Base-by-base conservation (phyloP, 2,797 vertebrate genomes). In the Vespertilio murinus region DNA sequence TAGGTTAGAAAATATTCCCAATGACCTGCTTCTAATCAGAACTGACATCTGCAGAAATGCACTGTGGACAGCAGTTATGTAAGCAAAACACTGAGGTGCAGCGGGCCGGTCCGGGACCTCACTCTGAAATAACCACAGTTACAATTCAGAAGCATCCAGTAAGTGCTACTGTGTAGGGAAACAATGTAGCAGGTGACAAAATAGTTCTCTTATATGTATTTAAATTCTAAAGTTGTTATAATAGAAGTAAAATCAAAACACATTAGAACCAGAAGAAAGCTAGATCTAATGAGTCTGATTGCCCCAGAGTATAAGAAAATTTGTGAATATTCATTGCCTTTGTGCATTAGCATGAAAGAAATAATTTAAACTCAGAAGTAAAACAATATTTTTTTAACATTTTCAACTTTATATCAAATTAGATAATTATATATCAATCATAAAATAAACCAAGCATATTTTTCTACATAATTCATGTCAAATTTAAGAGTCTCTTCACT, bases 401-500 rank as follows among this genome's bases (percentile, higher is more conserved):
- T 84, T 91, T 91, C 11, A 94, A 84, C 52, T 88, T 94, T 93
- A 83, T 75, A 73, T 64, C 61, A 92, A 82, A 79, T 56, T 78
- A 86, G 73, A 18, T 25, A 71, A 87, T 70, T 70, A 94, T 5
- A 80, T 16, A 42, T 56, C 17, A 6, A 71, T 33, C 61, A 67
- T 52, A 94, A 85, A 91, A 64, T 38, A 89, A 59, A 86, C 40
- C 42, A 83, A 70, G 65, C 6, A 33, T 22, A 59, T 38, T 88
- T 81, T 80, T 74, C 17, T 30, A 59, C 33, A 45, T 33, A 93
- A 70, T 40, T 96, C 87, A 82, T 12, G 70, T 83, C 54, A 98
- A 73, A 75, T 97, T 97, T 85, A 99, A 61, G 0, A 99, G 95
- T 94, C 98, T 99, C 98, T 98, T 99, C 74, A 99, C 99, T 0